Base-by-base conservation (phyloP, 1,140 invertebrate genomes). In the Pachypeltis micranthus region DNA sequence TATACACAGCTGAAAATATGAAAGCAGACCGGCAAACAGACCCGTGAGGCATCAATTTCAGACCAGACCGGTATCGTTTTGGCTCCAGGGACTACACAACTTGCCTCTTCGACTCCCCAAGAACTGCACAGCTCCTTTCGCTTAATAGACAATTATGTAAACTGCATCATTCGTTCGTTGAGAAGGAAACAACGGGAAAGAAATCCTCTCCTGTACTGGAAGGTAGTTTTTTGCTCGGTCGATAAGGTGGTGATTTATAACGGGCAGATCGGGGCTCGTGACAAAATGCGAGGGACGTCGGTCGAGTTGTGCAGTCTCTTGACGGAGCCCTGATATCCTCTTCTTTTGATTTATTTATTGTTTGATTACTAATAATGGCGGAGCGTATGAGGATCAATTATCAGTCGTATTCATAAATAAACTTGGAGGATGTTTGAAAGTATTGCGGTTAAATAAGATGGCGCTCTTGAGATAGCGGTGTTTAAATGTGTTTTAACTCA, bases 401-500 rank as follows among this genome's bases (percentile, higher is more conserved):
- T 59, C 27, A 31, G 57, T 27, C 27, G 55, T 25, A 59, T 2
- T 31, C 25, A 59, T 59, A 59, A 59, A 59, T 29, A 59, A 59
- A 59, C 26, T 29, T 57, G 2, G 28, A 31, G 27, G 55, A 57
- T 26, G 24, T 57, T 57, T 59, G n/a, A n/a, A n/a, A 51, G n/a
- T 59, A 59, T 59, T 59, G 57, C 31, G 25, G 27, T 51, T 51
- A 51, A 51, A 51, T 51, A 51, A 51, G 57, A 59, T 59, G 57
- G 57, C n/a, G 28, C 29, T 34, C 26, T 59, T 27, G n/a, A 59
- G 57, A 59, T 59, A 59, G 57, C 25, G 57, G 57, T 31, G 25
- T 57, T 59, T 59, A 59, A 59, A 31, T 59, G 62, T 62, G 55
- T 58, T 39, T 34, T 24, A n/a, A 44, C 61, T 63, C 62, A 63